Evolutionary conservation across 53 echinoderm and acorn worm genomes (phyloP).

Genomic region (Actinopyga echinites): DNA sequence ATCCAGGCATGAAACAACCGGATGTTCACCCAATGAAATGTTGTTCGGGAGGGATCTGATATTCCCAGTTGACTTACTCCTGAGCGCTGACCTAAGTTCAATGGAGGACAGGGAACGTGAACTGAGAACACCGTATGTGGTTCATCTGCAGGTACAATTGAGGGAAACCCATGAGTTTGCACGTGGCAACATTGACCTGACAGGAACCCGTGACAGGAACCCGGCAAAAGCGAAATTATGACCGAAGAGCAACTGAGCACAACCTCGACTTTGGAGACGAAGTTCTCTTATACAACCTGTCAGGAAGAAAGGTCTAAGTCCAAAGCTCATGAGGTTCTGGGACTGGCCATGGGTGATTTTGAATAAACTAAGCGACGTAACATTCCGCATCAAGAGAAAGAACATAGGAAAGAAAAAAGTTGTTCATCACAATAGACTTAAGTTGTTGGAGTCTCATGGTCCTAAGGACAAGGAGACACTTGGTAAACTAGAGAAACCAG

Average conservation of each 20-base stretch:
- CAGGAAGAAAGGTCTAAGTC: conserved; percentile 22
- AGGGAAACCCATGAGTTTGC: neutral
- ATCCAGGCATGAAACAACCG: neutral
- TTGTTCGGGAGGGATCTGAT: neutral
- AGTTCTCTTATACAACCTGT: conserved; percentile 19
- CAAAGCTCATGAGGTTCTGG: conserved; percentile 2
- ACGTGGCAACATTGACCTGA: neutral
- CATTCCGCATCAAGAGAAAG: conserved; percentile 5
- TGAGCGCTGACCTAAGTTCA: neutral
- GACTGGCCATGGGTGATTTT: neutral
- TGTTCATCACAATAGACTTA: conserved; percentile 6
- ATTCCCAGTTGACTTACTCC: neutral
- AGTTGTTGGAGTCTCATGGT: neutral
- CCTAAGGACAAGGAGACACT: neutral
- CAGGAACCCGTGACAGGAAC: neutral
- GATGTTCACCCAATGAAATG: conserved; percentile 2
- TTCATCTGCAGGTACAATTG: neutral
- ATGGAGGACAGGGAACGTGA: neutral
- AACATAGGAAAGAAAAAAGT: neutral
- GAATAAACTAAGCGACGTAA: conserved; percentile 1
- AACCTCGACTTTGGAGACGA: neutral
- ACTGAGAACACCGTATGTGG: neutral
- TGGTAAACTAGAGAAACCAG: neutral
- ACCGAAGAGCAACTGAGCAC: neutral
- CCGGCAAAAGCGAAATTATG: conserved; percentile 15